Conservation (phyloP, 2,797 vertebrate species). For the Diglossa cyanea region DNA sequence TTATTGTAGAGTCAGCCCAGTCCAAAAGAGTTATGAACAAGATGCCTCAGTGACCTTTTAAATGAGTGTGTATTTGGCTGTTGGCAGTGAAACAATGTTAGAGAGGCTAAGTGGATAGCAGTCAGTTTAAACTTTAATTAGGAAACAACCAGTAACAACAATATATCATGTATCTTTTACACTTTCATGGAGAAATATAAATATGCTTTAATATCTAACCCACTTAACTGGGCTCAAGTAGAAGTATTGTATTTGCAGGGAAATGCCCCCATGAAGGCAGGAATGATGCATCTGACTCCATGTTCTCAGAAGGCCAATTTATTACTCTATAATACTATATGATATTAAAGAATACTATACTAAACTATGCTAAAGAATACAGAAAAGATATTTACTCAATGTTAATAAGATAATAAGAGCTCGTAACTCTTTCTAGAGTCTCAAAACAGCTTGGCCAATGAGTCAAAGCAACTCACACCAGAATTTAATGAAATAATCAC, state of each 20-base stretch:
- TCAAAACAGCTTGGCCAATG: neutral
- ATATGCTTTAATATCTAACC: neutral
- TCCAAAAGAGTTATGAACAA: neutral
- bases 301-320: neutral
- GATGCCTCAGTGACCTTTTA: slow-evolving; percentile 10
- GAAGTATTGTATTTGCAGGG: neutral
- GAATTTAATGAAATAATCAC: neutral
- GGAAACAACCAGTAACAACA: neutral
- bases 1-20: neutral
- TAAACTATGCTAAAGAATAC: neutral
- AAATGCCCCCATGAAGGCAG: neutral
- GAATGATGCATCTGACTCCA: neutral
- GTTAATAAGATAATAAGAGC: neutral
- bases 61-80: neutral
- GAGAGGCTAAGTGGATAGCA: neutral
- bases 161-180: neutral
- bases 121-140: slow-evolving; percentile 36
- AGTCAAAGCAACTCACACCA: neutral
- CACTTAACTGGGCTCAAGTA: neutral
- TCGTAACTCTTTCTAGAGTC: neutral
- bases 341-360: neutral
- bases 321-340: neutral
- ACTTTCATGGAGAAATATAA: neutral
- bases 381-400: neutral
- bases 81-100: neutral